These are phyloP conservation scores for Geopemphigus sp. DNA, from an alignment of 1,140 invertebrate genomes.

Conservation along the genomic window DNA sequence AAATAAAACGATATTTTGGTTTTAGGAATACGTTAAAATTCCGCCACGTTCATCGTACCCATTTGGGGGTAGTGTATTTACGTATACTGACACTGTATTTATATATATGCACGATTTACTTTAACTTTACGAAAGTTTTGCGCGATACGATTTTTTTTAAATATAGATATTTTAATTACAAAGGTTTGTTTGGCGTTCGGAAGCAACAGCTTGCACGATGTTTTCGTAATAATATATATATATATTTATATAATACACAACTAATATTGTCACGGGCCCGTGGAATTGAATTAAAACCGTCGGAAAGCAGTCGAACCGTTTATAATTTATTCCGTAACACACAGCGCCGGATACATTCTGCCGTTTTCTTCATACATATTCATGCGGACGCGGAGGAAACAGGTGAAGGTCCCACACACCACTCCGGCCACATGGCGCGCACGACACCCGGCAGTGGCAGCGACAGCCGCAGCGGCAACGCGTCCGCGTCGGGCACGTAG, in stretches of 20 bases:
- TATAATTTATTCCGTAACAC: constrained; percentile 49
- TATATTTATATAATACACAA: constrained; percentile 11
- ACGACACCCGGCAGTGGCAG: constrained; percentile 38
- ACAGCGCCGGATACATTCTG: constrained; percentile 48
- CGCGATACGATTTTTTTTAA: constrained; percentile 16
- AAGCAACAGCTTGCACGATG: constrained; percentile 37
- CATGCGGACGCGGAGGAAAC: constrained; percentile 46
- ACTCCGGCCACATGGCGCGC: constrained; percentile 36
- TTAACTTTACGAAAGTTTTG: constrained; percentile 21
- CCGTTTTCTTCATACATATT: constrained; percentile 50
- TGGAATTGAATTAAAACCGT: constrained; percentile 50
- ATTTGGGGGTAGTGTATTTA: no score
- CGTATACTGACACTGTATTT: no score
- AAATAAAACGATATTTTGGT: no score
- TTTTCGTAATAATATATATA: not conserved
- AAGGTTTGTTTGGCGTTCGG: not conserved
- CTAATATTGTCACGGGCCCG: constrained; percentile 47
- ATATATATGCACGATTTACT: not conserved
- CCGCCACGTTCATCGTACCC: no score
- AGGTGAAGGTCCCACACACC: constrained; percentile 48
- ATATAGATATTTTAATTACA: not conserved
- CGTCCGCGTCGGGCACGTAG: no score
- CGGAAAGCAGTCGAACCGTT: constrained; percentile 49
- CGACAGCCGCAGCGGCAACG: not conserved
- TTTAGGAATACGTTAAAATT: no score